Base-by-base conservation (phyloP, 2,113 vertebrate genomes). In the Etheostoma cragini region DNA sequence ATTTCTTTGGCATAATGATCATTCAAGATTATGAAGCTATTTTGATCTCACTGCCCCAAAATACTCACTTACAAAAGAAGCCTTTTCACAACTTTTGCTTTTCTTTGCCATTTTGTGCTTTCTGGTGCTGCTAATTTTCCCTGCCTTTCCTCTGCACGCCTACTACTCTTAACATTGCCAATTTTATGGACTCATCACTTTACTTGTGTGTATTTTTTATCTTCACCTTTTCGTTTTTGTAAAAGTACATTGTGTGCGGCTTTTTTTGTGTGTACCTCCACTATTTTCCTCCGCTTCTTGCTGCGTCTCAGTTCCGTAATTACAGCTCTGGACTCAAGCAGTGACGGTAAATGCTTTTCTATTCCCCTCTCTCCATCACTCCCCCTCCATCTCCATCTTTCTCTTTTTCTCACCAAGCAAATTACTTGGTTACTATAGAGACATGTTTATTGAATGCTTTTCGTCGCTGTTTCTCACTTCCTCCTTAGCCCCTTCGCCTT, bases 291-390 rank as follows among this genome's bases (percentile, higher is more conserved):
- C 84, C 82, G 76, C 78, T 81, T 88, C 81, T 90, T 45, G 70
- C 88, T 86, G 79, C 53, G 66, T 89, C 90, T 90, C 90, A 87
- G 79, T 88, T 89, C 87, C 82, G 70, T 96, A 95, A 96, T 96
- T 96, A 95, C 93, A 94, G 94, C 92, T 87, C 92, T 92, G 94
- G 93, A 94, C 92, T 96, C 95, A 95, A 94, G 91, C 95, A 87
- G 94, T 86, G 95, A 91, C 87, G 90, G 94, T 95, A 95, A 96
- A 95, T 94, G 93, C 91, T 93, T 95, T 87, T 93, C 91, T 91
- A 89, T 93, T 92, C 89, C 92, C 83, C 60, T 87, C 89, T 88
- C 85, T 88, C 88, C 82, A 75, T 90, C 85, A 83, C 80, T 88
- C 87, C 82, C 82, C 79, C 80, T 88, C 86, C 87, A 72, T 89